Evolutionary conservation across 2,797 vertebrate species (phyloP).

Genomic region (Alcedo atthis): DNA sequence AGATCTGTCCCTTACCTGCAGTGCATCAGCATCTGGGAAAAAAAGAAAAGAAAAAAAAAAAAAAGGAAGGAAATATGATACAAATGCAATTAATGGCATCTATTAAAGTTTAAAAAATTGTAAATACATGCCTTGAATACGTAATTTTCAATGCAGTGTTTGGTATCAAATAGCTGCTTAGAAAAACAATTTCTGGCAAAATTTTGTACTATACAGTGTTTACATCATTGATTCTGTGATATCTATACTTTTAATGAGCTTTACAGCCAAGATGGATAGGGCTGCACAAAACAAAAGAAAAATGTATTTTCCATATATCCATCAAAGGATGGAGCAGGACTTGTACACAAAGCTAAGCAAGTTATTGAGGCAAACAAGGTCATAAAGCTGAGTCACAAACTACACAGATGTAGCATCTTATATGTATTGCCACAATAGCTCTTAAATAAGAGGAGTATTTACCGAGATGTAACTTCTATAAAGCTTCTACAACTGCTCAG

Average conservation of each 20-base stretch:
- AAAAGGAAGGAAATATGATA: background rate
- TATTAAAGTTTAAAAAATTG: background rate
- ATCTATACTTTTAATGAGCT: background rate
- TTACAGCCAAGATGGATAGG: background rate
- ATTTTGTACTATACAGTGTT: background rate
- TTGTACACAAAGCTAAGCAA: background rate
- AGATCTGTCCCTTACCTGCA: conserved; percentile 15
- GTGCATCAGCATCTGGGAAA: background rate
- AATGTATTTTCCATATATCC: background rate
- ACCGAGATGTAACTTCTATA: background rate
- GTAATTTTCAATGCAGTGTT: background rate
- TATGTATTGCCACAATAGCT: background rate
- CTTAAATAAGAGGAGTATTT: background rate
- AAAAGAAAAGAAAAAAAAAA: background rate
- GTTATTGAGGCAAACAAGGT: background rate
- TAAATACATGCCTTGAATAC: background rate
- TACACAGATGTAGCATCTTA: background rate
- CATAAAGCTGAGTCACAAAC: background rate
- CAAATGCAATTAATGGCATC: background rate
- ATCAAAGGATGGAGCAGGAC: background rate
- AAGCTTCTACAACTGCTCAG: background rate
- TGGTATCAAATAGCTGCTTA: background rate
- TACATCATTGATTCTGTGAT: background rate
- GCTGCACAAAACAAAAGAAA: background rate
- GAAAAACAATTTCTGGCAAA: background rate